Evolutionary conservation across 2,888 invertebrate genomes (phyloP), one percentile per base, ranked within the genome.

Genomic region (Halictus quadricinctus): DNA sequence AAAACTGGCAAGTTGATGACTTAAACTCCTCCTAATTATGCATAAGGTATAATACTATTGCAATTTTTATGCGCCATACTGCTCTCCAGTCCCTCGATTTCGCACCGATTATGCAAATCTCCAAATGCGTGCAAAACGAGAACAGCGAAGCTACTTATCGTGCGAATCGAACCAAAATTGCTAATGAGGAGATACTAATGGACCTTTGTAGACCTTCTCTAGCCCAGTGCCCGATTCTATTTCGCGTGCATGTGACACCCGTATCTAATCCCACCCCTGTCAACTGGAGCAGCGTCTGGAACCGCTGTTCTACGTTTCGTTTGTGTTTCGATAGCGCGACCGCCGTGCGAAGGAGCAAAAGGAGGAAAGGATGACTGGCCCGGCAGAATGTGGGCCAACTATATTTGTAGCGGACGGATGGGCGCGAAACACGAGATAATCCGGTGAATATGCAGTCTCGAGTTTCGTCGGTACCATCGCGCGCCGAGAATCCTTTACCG

Each of bases 321-420:
- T 72, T 29, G 79, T 66, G 18, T 70, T 66, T 77, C 46, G 48
- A 7, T 54, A 36, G 21, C 43, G 48, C 78, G 46, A 21, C 13
- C 48, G 13, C 41, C 76, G 54, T n/a, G 18, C 43, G 12, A 60
- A 80, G 79, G 76, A 72, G 79, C 58, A 86, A 85, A 81, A 74
- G 64, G 64, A 64, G 79, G 79, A 78, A 87, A 86, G 76, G 84
- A 75, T 64, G 80, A 69, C 48, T 76, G 77, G 89, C 58, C 80
- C 88, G 81, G 18, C 81, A 72, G 87, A 83, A 89, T 90, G 85
- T 90, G 88, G 90, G 90, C 87, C 90, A 89, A 88, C 88, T 90
- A 90, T 89, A 89, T 89, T 89, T 90, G 84, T 86, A 87, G 75
- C 84, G 81, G 72, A 50, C 77, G 72, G 41, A 41, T 60, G 79